These are phyloP conservation scores for Tenebrio molitor DNA, from an alignment of 1,140 invertebrate species.

Conservation along the genomic window DNA sequence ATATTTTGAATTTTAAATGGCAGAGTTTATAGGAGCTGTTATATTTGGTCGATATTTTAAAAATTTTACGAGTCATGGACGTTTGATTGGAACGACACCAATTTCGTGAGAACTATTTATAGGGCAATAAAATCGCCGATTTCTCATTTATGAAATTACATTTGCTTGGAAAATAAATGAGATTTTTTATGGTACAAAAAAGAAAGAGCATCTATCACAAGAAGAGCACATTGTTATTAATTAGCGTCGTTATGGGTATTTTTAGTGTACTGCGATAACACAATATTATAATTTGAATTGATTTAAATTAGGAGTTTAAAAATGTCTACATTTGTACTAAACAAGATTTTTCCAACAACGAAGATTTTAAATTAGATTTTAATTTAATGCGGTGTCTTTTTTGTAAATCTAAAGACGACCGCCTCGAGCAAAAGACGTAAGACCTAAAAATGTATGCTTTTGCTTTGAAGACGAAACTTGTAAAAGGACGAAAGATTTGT, in stretches of 20 bases:
- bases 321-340: too few species aligned
- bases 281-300: too few species aligned
- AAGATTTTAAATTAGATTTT: too few species aligned
- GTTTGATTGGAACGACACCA: neutral
- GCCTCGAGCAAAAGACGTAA: too few species aligned
- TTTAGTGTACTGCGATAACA: neutral
- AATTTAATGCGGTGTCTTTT: too few species aligned
- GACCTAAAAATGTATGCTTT: neutral
- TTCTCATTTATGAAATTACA: slow-evolving; percentile 10
- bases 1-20: too few species aligned
- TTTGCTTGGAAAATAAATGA: slow-evolving; percentile 3
- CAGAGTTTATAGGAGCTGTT: too few species aligned
- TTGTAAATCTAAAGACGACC: too few species aligned
- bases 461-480: neutral
- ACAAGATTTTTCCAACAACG: too few species aligned
- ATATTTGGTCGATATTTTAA: too few species aligned
- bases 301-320: too few species aligned
- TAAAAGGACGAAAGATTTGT: slow-evolving; percentile 4
- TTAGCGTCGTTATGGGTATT: slow-evolving; percentile 5
- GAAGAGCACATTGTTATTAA: neutral
- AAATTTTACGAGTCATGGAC: too few species aligned
- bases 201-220: neutral
- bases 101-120: slow-evolving; percentile 15
- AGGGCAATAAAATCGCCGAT: slow-evolving; percentile 13
- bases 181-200: slow-evolving; percentile 2